A percentile compares a stretch with the other conserved stretches of the same genome.
Evolutionary conservation across 2,113 vertebrate genomes (phyloP).

Genomic region (Daphoenositta chrysoptera): DNA sequence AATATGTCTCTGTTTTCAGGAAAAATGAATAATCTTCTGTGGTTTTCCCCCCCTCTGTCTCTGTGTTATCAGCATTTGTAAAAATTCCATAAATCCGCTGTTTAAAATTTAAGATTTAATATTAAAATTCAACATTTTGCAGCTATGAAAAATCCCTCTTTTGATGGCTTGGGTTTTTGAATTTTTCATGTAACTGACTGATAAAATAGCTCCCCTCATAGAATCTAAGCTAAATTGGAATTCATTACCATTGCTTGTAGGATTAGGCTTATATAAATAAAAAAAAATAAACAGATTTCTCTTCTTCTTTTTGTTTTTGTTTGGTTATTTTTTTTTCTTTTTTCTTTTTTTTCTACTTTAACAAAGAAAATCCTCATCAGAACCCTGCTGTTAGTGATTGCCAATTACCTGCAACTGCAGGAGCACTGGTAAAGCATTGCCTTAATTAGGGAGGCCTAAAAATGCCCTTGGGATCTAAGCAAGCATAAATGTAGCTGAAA

Average conservation of each 20-base stretch:
- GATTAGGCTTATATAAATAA: background rate
- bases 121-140: background rate
- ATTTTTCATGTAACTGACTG: background rate
- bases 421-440: constrained; percentile 33
- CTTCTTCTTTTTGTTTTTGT: background rate
- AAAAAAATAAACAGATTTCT: background rate
- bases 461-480: constrained; percentile 36
- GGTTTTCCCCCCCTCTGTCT: background rate
- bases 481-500: constrained; percentile 33
- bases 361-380: constrained; percentile 57
- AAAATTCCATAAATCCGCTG: background rate
- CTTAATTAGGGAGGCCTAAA: constrained; percentile 54
- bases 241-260: background rate
- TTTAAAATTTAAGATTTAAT: background rate
- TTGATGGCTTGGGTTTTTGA: background rate
- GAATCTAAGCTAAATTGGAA: background rate
- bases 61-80: background rate
- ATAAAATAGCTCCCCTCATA: background rate
- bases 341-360: background rate
- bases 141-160: background rate
- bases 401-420: constrained; percentile 64
- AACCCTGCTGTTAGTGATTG: constrained; percentile 61
- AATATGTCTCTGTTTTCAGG: background rate
- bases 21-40: background rate
- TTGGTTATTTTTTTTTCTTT: background rate